These are phyloP conservation scores for Tachysurus fulvidraco DNA, from an alignment of 2,113 vertebrate species.

Conservation along the genomic window DNA sequence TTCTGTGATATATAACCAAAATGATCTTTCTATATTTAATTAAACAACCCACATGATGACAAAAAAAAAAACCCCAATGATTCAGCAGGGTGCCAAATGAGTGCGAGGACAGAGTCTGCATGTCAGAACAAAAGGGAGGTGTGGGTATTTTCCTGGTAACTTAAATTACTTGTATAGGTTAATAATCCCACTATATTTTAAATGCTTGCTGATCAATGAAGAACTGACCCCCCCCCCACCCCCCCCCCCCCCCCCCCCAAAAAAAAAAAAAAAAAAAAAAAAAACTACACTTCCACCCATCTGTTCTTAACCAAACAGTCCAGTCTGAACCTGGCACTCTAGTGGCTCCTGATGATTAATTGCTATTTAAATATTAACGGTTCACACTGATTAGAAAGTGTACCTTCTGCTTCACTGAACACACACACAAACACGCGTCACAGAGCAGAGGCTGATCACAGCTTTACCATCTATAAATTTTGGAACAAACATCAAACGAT, in stretches of 20 bases:
- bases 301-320: constrained; percentile 29
- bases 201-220: not conserved
- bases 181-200: not conserved
- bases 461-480: not conserved
- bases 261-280: too few species aligned
- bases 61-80: not conserved
- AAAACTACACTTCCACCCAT: constrained; percentile 10
- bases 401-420: constrained; percentile 12
- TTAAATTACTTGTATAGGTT: not conserved
- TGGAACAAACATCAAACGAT: not conserved
- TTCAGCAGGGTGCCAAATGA: not conserved
- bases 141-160: not conserved
- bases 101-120: not conserved
- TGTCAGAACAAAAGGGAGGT: too few species aligned
- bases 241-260: too few species aligned
- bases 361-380: constrained; percentile 47
- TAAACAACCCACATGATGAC: not conserved
- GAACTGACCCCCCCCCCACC: too few species aligned
- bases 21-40: not conserved
- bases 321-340: constrained; percentile 26
- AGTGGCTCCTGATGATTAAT: constrained; percentile 33
- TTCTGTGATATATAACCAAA: not conserved
- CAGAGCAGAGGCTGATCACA: not conserved
- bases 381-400: constrained; percentile 28
- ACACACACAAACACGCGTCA: not conserved